A percentile compares a stretch with the other conserved stretches of the same genome.
These are phyloP conservation scores for Antheraea pernyi DNA, from an alignment of 1,140 invertebrate species.

Conservation along the genomic window DNA sequence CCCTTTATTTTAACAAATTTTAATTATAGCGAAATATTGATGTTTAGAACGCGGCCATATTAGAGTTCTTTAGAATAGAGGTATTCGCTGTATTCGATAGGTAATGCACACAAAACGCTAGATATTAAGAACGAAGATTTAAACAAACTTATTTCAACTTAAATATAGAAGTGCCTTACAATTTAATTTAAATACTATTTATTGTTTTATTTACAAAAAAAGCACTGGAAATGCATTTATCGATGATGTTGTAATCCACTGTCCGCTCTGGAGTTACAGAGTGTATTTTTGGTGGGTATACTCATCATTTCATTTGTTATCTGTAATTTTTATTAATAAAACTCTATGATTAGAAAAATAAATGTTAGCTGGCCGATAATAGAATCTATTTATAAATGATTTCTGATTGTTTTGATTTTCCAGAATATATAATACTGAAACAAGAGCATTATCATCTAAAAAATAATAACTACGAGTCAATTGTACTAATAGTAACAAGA, in stretches of 20 bases:
- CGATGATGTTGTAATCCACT: slow-evolving; percentile 31
- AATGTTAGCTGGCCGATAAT: slow-evolving; percentile 4
- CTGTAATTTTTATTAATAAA: slow-evolving; percentile 13
- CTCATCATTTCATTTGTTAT: slow-evolving; percentile 24
- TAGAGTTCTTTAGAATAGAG: slow-evolving; percentile 26
- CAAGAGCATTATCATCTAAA: slow-evolving; percentile 21
- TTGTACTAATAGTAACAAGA: slow-evolving; percentile 36
- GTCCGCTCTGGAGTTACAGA: slow-evolving; percentile 45
- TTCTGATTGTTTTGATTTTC: slow-evolving; percentile 9
- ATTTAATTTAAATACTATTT: slow-evolving; percentile 72
- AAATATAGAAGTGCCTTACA: slow-evolving; percentile 77
- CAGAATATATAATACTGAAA: slow-evolving; percentile 4
- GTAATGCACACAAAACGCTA: slow-evolving; percentile 37
- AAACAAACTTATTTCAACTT: slow-evolving; percentile 63
- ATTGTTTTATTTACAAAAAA: slow-evolving; percentile 45
- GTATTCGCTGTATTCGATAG: slow-evolving; percentile 39
- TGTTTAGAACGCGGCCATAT: slow-evolving; percentile 23
- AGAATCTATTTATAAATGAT: slow-evolving; percentile 1
- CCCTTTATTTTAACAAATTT: slow-evolving; percentile 37
- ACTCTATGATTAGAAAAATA: slow-evolving; percentile 1
- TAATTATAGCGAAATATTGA: slow-evolving; percentile 23
- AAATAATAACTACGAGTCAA: slow-evolving; percentile 62
- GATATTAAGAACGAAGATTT: slow-evolving; percentile 39
- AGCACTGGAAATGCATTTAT: slow-evolving; percentile 75
- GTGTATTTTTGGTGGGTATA: slow-evolving; percentile 33